Conservation (phyloP, 1,140 invertebrate genomes). For the Linepithema humile region DNA sequence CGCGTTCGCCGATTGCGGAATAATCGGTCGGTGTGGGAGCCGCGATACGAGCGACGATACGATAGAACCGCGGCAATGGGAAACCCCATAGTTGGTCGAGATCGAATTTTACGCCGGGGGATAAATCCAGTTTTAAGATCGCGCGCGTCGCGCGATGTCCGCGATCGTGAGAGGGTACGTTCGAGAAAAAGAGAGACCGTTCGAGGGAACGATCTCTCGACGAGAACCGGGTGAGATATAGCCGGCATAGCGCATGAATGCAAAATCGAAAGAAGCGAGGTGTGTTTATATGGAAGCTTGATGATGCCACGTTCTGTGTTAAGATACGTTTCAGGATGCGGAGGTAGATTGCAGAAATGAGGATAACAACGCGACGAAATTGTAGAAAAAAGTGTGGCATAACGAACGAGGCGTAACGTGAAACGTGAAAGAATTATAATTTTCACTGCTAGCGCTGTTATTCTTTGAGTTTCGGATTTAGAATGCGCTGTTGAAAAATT, state of each 20-base stretch:
- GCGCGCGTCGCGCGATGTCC: neutral
- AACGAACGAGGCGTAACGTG: neutral
- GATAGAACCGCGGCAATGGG: conserved; percentile 56
- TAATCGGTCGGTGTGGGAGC: conserved; percentile 69
- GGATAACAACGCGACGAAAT: neutral
- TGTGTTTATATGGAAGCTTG: neutral
- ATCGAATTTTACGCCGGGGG: conserved; percentile 49
- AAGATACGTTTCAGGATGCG: neutral
- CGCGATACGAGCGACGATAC: conserved; percentile 65
- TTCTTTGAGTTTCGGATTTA: neutral
- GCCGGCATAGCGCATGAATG: neutral
- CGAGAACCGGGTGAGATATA: neutral
- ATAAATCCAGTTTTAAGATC: conserved; percentile 47
- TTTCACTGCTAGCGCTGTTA: neutral
- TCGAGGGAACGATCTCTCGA: neutral
- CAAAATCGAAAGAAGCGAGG: neutral
- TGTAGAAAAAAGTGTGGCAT: too few relatives aligned
- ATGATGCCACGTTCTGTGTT: neutral
- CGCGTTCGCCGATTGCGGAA: conserved; percentile 70
- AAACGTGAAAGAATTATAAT: neutral
- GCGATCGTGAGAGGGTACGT: conserved; percentile 12
- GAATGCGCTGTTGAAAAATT: neutral
- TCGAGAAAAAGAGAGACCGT: neutral
- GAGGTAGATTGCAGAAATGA: neutral
- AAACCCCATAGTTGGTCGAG: conserved; percentile 29